Base-by-base conservation (phyloP, 2,797 vertebrate species). In the Tenualosa ilisha region DNA sequence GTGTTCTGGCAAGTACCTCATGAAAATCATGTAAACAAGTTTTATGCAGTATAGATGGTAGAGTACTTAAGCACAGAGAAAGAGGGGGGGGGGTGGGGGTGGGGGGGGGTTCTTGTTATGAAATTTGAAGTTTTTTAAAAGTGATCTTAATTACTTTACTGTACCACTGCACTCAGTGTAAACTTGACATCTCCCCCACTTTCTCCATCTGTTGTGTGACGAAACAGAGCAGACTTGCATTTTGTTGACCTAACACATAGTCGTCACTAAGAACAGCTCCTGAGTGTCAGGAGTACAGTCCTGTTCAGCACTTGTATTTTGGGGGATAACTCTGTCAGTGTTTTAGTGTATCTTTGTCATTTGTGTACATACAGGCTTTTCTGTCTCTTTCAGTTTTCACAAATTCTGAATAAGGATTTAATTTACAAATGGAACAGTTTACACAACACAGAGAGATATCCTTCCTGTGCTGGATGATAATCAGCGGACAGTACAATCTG, bases 401-500 rank as follows among this genome's bases (percentile, higher is more conserved):
- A 15, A n/a, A 65, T 65, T 31, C 11, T 40, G 24, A 75, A 37
- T 79, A 79, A 79, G 43, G 15, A 46, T 46, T 43, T 79, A 8
- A 79, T 79, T 46, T 79, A 20, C 37, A 22, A 40, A 79, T 6
- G 31, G 40, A 61, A 61, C 54, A 20, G 65, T 72, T 72, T 72
- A 37, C 72, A 79, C 72, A 79, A 79, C 31, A 79, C 72, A 46
- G 40, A 20, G 37, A 79, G 37, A 46, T 79, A 40, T 46, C 72
- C 6, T 46, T 79, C 46, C 46, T 40, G 40, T 72, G 72, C 72
- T 46, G 72, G 72, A 46, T 46, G 72, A 79, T 46, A 79, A 43
- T 46, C 72, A 79, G 20, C 17, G 72, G 37, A 46, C 37, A 79
- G 37, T 79, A 37, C 72, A 79, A 22, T 79, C 72, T 46, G 72